Evolutionary conservation across 2,113 vertebrate species (phyloP), one percentile per base, ranked within the genome.

Genomic region (Nesospiza acunhae): DNA sequence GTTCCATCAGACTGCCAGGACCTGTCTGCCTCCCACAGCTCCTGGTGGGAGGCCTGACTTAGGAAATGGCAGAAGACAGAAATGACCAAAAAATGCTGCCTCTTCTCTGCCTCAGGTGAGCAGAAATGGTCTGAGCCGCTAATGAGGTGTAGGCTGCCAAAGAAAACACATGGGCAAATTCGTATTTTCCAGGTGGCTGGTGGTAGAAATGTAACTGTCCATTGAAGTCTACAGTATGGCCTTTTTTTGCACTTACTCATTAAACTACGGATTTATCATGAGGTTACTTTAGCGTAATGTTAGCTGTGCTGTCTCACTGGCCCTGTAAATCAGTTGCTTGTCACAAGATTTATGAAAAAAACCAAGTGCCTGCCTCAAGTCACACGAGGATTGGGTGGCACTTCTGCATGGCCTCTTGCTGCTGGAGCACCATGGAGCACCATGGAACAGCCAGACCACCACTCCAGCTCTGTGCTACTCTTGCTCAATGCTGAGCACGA

Each of bases 71-170:
- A 67, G 77, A 63, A 74, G 90, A 95, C 91, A 76, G 69, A 67
- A 94, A 24, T 24, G 86, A 87, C 79, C 86, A 79, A 56, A 95
- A 96, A 92, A 67, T 78, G 14, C 49, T 76, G 69, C 90, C 69
- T 96, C 90, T 94, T 94, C 83, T 95, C 96, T 95, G 76, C 47
- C 89, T 97, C 90, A 97, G 96, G 97, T 97, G 97, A 96, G 81
- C 94, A 85, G 84, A 97, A 93, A 88, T 87, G 80, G 55, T 55
- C 78, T 60, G 72, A 68, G 59, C 83, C 2, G 7, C 90, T 93
- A 95, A 94, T 86, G 73, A 96, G 77, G 44, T 74, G 28, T 63
- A 33, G 49, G 76, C 66, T 90, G 93, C 88, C 96, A 95, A 95
- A 76, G 84, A 95, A 95, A 95, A 89, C 67, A 90, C 44, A 26